Conservation (phyloP, 2,113 vertebrate species). For the Pedetes capensis region DNA sequence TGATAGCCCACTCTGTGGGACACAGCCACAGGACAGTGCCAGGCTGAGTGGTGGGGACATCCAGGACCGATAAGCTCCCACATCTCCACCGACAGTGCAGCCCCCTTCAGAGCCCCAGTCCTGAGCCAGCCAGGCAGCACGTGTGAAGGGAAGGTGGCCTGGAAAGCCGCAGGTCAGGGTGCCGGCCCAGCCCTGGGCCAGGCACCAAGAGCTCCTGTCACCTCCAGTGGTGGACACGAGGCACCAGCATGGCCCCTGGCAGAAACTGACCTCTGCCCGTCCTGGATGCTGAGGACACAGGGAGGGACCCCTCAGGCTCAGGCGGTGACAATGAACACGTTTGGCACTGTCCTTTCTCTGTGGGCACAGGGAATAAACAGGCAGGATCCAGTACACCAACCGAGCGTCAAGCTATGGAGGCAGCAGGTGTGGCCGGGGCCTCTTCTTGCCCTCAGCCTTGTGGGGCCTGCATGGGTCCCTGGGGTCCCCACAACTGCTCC, state of each 20-base stretch:
- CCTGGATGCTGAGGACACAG: background rate
- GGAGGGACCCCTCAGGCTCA: background rate
- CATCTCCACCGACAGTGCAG: too few relatives aligned
- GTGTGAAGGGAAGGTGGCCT: background rate
- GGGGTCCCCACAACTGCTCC: background rate
- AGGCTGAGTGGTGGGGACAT: background rate
- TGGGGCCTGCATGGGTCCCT: background rate
- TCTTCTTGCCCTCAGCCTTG: fast-evolving
- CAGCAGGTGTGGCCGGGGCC: fast-evolving
- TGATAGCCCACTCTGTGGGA: fast-evolving
- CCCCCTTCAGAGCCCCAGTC: background rate
- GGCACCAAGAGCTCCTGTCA: background rate
- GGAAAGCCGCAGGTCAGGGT: background rate
- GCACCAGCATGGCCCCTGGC: too few relatives aligned
- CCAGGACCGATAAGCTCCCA: background rate
- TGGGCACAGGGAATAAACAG: background rate
- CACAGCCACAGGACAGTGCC: fast-evolving
- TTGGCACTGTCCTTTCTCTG: background rate
- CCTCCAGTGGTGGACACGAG: background rate
- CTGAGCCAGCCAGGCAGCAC: background rate
- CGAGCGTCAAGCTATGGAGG: background rate
- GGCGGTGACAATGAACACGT: background rate
- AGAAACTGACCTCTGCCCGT: background rate
- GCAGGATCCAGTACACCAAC: background rate
- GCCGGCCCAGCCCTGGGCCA: background rate